Evolutionary conservation across 2,113 vertebrate genomes (phyloP).

Genomic region (human): GRCh38 chr12:61732001-61732500

Average conservation of each 20-base stretch:
- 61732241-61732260: neutral
- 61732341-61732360: neutral
- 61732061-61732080: neutral
- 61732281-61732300: neutral
- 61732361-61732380: neutral
- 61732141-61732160: neutral
- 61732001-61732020: neutral
- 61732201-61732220: neutral
- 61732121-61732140: neutral
- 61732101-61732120: neutral
- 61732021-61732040: neutral
- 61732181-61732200: neutral
- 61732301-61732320: neutral
- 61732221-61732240: neutral
- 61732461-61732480: neutral
- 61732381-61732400: neutral
- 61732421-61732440: neutral
- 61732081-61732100: neutral
- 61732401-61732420: neutral
- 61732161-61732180: neutral
- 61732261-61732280: neutral
- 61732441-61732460: neutral
- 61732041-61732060: neutral
- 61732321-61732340: neutral
- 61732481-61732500: neutral